phyloP scores from a whole-genome alignment of 2,113 vertebrate species.

The Pterophyllum scalare region DNA sequence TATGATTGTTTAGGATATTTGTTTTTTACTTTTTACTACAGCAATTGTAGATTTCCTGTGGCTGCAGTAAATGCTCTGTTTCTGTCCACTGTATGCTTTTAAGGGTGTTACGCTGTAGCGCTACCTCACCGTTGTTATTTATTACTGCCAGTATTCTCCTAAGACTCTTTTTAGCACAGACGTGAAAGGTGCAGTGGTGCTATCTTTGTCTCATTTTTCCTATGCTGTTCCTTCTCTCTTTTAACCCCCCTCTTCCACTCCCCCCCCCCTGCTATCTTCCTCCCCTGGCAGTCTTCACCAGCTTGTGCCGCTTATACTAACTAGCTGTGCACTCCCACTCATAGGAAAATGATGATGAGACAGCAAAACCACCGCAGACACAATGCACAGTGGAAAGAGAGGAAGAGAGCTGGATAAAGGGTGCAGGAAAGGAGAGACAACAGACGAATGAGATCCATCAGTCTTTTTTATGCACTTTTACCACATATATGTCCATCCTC shows the following conservation, averaged over 20 bases:
- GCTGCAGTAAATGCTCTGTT: conserved; percentile 2
- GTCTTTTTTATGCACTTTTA: conserved; percentile 67
- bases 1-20: neutral
- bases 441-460: conserved; percentile 62
- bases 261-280: conserved; percentile 18
- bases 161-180: conserved; percentile 67
- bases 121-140: conserved; percentile 59
- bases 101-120: conserved; percentile 23
- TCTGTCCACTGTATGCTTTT: conserved; percentile 31
- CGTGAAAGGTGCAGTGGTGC: conserved; percentile 60
- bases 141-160: conserved; percentile 61
- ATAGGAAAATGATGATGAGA: conserved; percentile 76
- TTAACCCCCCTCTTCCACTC: neutral
- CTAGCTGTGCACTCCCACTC: conserved; percentile 69
- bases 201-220: conserved; percentile 60
- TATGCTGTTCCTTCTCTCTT: conserved; percentile 1
- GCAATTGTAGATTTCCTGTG: neutral
- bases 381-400: conserved; percentile 45
- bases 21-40: neutral
- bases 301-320: conserved; percentile 68
- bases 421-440: conserved; percentile 44
- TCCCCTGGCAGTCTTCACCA: conserved; percentile 60
- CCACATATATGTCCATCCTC: conserved; percentile 58
- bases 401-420: conserved; percentile 8
- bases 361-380: conserved; percentile 70